phyloP scores from a whole-genome alignment of 2,797 vertebrate species.

The Aldrovandia affinis region DNA sequence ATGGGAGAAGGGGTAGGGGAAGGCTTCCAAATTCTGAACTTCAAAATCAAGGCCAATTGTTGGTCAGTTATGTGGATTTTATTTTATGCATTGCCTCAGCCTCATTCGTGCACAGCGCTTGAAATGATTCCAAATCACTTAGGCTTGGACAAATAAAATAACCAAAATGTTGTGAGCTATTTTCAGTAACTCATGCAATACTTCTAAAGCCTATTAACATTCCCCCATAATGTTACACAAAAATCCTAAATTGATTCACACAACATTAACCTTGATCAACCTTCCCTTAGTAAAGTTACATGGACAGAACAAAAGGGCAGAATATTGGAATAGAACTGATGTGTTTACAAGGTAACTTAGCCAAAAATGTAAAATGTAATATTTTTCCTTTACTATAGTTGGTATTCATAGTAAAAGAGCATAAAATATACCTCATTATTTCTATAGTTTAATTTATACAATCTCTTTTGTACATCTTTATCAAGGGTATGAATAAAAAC shows the following conservation, averaged over 20 bases:
- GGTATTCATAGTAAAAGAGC: no score
- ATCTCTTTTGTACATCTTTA: no score
- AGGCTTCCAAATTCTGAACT: conserved; percentile 42
- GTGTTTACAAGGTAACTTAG: no score
- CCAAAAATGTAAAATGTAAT: no score
- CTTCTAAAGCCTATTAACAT: conserved; percentile 25
- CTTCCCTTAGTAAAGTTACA: conserved; percentile 6
- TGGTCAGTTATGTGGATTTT: conserved; percentile 39
- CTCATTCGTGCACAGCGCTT: neutral
- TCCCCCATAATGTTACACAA: neutral
- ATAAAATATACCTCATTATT: no score
- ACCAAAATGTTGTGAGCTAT: neutral
- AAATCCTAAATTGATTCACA: conserved; percentile 12
- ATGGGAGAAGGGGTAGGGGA: conserved; percentile 8
- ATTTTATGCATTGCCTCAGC: neutral
- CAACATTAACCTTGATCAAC: conserved; percentile 27
- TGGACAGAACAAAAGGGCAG: neutral
- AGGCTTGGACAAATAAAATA: neutral
- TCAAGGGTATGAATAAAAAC: no score
- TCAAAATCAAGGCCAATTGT: conserved; percentile 58
- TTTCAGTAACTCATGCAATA: conserved; percentile 25
- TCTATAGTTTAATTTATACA: no score
- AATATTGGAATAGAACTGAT: neutral
- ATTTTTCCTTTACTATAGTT: no score
- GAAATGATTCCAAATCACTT: conserved; percentile 9